Evolutionary conservation across 2,888 invertebrate species (phyloP).

Genomic region (Cephus runcator): DNA sequence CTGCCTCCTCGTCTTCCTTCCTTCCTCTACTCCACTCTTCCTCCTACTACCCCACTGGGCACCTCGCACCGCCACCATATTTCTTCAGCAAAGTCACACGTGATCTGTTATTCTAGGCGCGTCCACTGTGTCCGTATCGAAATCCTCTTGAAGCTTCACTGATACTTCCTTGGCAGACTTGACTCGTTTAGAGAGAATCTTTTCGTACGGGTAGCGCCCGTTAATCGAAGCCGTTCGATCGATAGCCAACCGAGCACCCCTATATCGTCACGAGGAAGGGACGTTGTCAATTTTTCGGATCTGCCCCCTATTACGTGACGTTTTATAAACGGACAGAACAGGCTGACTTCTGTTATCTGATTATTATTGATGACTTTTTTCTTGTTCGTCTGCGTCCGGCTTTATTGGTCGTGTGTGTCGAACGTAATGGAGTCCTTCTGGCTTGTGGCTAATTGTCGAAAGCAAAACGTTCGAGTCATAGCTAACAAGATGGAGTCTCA

Average conservation of each 20-base stretch:
- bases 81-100: neutral
- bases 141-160: neutral
- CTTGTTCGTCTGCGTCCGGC: neutral
- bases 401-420: neutral
- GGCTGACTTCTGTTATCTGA: neutral
- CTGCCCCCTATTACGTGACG: neutral
- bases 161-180: neutral
- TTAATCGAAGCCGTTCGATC: neutral
- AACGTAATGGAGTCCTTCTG: conserved; percentile 14
- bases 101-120: neutral
- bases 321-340: neutral
- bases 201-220: neutral
- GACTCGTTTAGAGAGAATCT: neutral
- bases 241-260: neutral
- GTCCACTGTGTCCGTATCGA: neutral
- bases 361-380: neutral
- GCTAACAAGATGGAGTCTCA: conserved; percentile 21
- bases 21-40: neutral
- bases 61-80: neutral
- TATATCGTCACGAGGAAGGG: neutral
- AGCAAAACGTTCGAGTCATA: neutral
- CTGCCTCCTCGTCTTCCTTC: conserved; percentile 30
- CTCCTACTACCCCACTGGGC: neutral
- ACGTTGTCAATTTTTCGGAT: neutral
- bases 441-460: conserved; percentile 15